Percentiles rank a stretch among this genome's conserved stretches.
phyloP scores from a whole-genome alignment of 2,797 vertebrate genomes.

The Melopsittacus undulatus region DNA sequence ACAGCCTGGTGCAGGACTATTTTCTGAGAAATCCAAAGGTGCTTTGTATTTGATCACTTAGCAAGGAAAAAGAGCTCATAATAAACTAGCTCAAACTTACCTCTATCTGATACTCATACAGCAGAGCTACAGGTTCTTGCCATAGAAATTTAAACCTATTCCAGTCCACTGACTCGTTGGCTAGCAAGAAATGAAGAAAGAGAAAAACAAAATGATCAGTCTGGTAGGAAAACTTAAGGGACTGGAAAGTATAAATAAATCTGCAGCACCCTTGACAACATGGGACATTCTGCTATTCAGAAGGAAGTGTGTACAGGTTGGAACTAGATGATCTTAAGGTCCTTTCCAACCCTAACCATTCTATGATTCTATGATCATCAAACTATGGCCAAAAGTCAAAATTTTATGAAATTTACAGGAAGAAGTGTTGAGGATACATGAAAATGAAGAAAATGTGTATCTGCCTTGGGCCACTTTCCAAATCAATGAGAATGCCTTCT shows the following conservation, averaged over 20 bases:
- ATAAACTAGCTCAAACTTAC: background rate
- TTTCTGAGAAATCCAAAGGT: background rate
- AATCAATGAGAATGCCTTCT: accelerated
- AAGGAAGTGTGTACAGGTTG: background rate
- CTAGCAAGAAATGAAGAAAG: background rate
- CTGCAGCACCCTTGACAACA: background rate
- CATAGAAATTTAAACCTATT: background rate
- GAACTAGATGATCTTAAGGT: background rate
- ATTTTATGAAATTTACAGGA: background rate
- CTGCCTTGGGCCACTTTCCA: background rate
- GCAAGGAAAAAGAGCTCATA: background rate
- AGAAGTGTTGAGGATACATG: background rate
- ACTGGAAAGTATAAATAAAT: background rate
- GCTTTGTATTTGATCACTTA: background rate
- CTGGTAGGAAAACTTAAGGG: background rate
- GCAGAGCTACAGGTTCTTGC: background rate
- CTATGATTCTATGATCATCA: background rate
- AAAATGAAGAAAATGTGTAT: background rate
- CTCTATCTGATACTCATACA: background rate
- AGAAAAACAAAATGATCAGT: background rate
- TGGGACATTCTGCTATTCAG: background rate
- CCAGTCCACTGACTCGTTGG: background rate
- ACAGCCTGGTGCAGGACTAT: background rate
- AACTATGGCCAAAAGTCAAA: background rate
- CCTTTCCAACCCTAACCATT: background rate